Evolutionary conservation across 2,797 vertebrate species (phyloP).

Genomic region (Knipowitschia caucasica): DNA sequence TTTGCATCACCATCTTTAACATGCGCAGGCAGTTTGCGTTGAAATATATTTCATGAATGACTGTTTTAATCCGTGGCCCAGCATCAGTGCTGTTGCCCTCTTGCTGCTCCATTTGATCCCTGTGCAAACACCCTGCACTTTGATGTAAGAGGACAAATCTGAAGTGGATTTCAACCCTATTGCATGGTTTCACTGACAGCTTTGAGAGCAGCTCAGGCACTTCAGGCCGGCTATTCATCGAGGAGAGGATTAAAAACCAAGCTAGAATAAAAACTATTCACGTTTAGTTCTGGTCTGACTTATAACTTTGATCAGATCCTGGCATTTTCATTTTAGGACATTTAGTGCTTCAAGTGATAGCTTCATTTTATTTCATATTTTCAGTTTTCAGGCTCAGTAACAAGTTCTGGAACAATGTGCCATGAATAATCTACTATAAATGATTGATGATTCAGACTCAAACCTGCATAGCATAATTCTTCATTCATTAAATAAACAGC

Average conservation of each 20-base stretch:
- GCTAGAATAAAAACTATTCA: constrained; percentile 14
- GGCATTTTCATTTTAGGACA: constrained; percentile 19
- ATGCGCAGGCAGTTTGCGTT: constrained; percentile 60
- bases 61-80: constrained; percentile 60
- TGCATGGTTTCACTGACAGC: constrained; percentile 54
- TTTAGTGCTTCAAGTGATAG: constrained; percentile 2
- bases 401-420: constrained; percentile 19
- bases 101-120: constrained; percentile 69
- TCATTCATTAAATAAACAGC: constrained; percentile 39
- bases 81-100: constrained; percentile 64
- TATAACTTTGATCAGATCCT: constrained; percentile 11
- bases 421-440: constrained; percentile 30
- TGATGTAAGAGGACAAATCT: constrained; percentile 61
- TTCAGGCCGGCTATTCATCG: constrained; percentile 21
- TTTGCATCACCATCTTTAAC: constrained; percentile 65
- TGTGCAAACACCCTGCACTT: constrained; percentile 68
- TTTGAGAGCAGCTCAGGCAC: constrained; percentile 35
- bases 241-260: constrained; percentile 40
- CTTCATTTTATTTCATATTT: constrained; percentile 7
- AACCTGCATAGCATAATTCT: constrained; percentile 37
- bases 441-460: constrained; percentile 20
- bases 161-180: constrained; percentile 63
- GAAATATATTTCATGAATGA: constrained; percentile 77
- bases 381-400: neutral
- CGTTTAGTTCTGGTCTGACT: constrained; percentile 26